Evolutionary conservation across 2,888 invertebrate genomes (phyloP), one percentile per base, ranked within the genome.

Genomic region (Pemphredon lugubris): DNA sequence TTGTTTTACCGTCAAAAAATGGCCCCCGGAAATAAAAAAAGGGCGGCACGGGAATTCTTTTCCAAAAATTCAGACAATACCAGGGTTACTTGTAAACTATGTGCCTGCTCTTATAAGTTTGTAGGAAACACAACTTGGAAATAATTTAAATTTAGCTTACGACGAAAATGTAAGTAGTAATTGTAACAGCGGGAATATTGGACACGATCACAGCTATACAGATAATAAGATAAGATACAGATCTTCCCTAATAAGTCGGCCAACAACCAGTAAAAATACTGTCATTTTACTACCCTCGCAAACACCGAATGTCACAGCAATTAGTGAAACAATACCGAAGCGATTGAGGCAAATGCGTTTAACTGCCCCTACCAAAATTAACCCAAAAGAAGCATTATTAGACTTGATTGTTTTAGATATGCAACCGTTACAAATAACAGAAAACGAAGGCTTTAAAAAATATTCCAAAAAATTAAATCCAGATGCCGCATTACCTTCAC

Each of bases 191-290:
- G 39, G 39, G 39, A 39, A 39, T 39, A 39, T 39, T 39, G 39
- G 39, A 39, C 39, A 39, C 39, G 39, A 39, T 11, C 39, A 39
- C 39, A 39, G 39, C 39, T 39, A 39, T 39, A 39, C 39, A 39
- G 39, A 39, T 39, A n/a, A n/a, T n/a, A n/a, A n/a, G n/a, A n/a
- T n/a, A n/a, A n/a, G n/a, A n/a, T n/a, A n/a, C n/a, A n/a, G n/a
- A n/a, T 39, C 39, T 39, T 39, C 39, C 5, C 39, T 39, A 39
- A 39, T 39, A 39, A 11, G 39, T 39, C 11, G 39, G 39, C 11
- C 39, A 11, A 6, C 39, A 39, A 39, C 39, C 4, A 39, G 39
- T 39, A 4, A 39, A 39, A 39, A 39, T 14, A 39, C 39, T 39
- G 39, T 39, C 11, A 39, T 39, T 39, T 39, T 39, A 39, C 39